These are phyloP conservation scores for Parazoanthus darwini DNA, from an alignment of 92 coral and sea anemone genomes.

Conservation along the genomic window DNA sequence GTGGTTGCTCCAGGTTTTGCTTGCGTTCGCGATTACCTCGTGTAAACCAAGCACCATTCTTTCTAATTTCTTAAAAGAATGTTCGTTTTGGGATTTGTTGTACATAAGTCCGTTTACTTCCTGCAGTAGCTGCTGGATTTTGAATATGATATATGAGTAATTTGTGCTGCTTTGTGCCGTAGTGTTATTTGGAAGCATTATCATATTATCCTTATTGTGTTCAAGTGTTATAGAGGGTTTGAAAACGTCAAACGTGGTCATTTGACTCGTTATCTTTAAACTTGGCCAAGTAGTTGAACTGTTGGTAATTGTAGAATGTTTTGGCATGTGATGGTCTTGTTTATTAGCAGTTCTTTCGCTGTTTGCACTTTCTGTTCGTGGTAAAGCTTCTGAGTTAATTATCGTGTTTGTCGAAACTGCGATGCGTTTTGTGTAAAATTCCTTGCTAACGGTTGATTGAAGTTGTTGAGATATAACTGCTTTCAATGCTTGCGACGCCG, in stretches of 20 bases:
- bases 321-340: not conserved
- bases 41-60: slow-evolving; percentile 40
- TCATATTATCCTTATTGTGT: not conserved
- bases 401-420: not conserved
- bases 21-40: slow-evolving; percentile 5
- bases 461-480: not conserved
- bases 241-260: not conserved
- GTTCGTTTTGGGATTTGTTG: not conserved
- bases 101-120: slow-evolving; percentile 42
- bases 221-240: not conserved
- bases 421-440: not conserved
- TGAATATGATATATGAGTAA: slow-evolving; percentile 9
- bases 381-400: not conserved
- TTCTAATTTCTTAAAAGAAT: slow-evolving; percentile 39
- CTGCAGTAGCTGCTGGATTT: slow-evolving; percentile 40
- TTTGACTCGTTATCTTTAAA: not conserved
- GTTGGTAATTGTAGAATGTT: not conserved
- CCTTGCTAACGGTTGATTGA: not conserved
- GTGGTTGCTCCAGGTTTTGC: not conserved
- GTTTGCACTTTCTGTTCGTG: not conserved
- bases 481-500: not conserved
- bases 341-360: not conserved
- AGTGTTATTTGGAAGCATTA: not conserved
- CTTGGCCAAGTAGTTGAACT: not conserved
- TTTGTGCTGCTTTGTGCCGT: not conserved